phyloP scores from a whole-genome alignment of 1,140 invertebrate species.

The Elymnias hypermnestra region DNA sequence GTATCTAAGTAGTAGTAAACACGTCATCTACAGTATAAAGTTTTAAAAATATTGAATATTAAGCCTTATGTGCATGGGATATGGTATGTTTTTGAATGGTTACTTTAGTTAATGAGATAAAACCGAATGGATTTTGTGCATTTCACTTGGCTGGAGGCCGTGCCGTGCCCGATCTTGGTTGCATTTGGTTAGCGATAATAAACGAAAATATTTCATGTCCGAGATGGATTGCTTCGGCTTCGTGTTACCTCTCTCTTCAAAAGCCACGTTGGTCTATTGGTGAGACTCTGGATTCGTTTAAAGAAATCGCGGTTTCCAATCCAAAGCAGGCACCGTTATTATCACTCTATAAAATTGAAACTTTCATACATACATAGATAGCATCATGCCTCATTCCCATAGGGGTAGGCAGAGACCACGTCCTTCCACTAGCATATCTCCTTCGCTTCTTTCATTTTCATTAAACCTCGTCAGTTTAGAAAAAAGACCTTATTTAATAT shows the following conservation, averaged over 20 bases:
- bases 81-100: conserved; percentile 23
- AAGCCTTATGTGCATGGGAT: conserved; percentile 13
- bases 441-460: no score
- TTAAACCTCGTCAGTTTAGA: no score
- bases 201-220: conserved; percentile 44
- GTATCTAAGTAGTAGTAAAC: conserved; percentile 26
- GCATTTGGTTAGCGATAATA: conserved; percentile 40
- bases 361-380: no score
- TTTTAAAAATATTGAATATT: conserved; percentile 18
- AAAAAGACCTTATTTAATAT: no score
- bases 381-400: no score
- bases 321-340: no score
- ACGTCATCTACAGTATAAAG: conserved; percentile 52
- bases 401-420: no score
- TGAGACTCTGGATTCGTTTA: no score
- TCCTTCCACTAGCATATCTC: no score
- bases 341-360: no score
- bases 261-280: no score
- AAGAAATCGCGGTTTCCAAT: no score
- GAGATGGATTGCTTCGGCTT: conserved; percentile 10
- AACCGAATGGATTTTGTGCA: conserved; percentile 71
- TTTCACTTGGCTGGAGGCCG: conserved; percentile 61
- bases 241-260: background rate
- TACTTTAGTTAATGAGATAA: conserved; percentile 54
- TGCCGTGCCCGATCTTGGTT: conserved; percentile 41